phyloP scores from a whole-genome alignment of 2,797 vertebrate genomes.

The Xerus rutilus region DNA sequence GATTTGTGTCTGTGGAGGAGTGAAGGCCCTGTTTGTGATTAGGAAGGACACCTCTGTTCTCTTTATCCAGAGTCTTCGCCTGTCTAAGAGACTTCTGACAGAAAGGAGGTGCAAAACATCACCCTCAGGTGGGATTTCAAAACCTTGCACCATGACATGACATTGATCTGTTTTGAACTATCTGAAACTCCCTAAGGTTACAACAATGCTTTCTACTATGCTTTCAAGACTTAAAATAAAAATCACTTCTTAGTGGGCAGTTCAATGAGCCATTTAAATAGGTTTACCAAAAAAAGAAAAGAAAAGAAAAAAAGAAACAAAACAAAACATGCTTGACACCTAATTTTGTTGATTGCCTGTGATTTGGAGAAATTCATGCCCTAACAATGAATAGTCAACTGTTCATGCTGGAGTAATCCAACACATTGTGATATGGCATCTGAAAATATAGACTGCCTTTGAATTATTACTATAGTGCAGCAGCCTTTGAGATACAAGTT shows the following conservation, averaged over 20 bases:
- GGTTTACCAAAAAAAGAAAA: too few relatives aligned
- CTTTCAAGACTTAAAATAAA: constrained; percentile 6
- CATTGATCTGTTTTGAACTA: constrained; percentile 49
- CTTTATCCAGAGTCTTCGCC: background rate
- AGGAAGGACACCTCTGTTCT: background rate
- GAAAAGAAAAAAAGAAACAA: too few relatives aligned
- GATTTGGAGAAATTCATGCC: background rate
- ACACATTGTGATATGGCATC: background rate
- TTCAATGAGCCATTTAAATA: background rate
- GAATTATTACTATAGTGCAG: background rate
- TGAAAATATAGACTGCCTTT: background rate
- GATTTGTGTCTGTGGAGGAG: background rate
- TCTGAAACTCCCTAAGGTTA: background rate
- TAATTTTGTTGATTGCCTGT: constrained; percentile 13
- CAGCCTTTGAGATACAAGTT: background rate
- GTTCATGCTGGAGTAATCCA: background rate
- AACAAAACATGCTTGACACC: background rate
- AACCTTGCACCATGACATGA: background rate
- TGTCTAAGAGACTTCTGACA: background rate
- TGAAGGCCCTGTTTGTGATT: background rate
- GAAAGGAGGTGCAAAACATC: background rate
- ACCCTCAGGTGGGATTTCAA: constrained; percentile 42
- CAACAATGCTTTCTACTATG: background rate
- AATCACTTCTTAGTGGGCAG: background rate
- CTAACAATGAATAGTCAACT: background rate